phyloP scores from a whole-genome alignment of 2,113 vertebrate species.

The Myocastor coypus region DNA sequence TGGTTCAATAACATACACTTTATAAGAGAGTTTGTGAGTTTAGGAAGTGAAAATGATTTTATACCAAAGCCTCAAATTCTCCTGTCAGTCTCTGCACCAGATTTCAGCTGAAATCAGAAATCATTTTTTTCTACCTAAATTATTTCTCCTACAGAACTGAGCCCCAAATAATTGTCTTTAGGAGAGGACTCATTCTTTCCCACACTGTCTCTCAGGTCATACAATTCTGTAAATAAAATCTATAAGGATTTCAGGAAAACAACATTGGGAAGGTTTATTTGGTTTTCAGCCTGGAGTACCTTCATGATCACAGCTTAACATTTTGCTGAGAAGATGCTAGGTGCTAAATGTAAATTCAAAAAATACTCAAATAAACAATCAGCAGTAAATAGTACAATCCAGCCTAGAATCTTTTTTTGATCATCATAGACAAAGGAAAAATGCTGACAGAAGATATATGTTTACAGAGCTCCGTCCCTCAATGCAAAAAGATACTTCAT shows the following conservation, averaged over 20 bases:
- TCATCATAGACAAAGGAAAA: neutral
- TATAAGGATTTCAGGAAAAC: neutral
- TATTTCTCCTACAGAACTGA: accelerated
- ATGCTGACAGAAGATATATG: neutral
- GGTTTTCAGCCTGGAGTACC: neutral
- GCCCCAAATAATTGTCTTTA: neutral
- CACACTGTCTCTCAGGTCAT: neutral
- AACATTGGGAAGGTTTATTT: neutral
- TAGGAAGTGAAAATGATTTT: neutral
- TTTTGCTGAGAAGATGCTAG: neutral
- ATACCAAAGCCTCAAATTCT: neutral
- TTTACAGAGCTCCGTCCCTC: neutral
- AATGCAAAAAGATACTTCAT: neutral
- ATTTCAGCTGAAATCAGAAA: neutral
- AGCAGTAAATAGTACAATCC: neutral
- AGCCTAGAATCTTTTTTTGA: neutral
- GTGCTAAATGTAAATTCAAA: neutral
- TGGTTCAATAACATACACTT: neutral
- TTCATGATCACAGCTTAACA: neutral
- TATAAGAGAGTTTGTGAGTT: neutral
- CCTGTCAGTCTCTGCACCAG: neutral
- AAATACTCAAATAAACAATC: neutral
- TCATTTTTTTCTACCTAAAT: neutral
- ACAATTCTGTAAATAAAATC: neutral
- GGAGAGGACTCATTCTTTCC: neutral